Evolutionary conservation across 2,888 invertebrate genomes (phyloP).

Genomic region (Drosophila emarginata): DNA sequence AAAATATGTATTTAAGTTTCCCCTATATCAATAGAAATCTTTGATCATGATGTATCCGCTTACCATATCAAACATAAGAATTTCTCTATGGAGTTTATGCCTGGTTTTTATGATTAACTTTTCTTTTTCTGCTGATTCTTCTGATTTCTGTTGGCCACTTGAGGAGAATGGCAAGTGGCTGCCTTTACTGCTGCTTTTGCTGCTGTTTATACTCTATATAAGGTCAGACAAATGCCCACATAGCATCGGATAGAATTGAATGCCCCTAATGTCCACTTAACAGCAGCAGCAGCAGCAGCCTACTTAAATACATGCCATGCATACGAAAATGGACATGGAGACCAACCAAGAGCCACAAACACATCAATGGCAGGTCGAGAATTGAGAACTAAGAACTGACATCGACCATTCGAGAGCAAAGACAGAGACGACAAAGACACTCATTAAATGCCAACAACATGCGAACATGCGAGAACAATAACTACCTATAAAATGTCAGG

Average conservation of each 20-base stretch:
- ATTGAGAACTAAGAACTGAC: neutral
- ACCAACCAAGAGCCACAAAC: constrained; percentile 18
- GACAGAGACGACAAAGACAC: constrained; percentile 34
- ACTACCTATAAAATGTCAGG: neutral
- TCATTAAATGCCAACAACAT: constrained; percentile 52
- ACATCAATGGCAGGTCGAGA: constrained; percentile 50
- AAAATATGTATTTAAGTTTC: neutral
- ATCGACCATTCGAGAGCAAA: constrained; percentile 19
- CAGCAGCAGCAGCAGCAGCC: constrained; percentile 52
- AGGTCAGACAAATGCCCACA: constrained; percentile 63
- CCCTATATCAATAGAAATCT: neutral
- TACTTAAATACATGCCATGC: constrained; percentile 74
- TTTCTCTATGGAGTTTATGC: neutral
- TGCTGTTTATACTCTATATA: constrained; percentile 55
- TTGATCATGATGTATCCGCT: neutral
- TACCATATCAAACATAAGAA: neutral
- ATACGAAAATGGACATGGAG: constrained; percentile 56
- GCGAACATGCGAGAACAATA: constrained; percentile 25
- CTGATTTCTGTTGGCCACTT: constrained; percentile 25
- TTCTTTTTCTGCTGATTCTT: constrained; percentile 7
- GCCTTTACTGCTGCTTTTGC: constrained; percentile 38
- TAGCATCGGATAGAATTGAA: constrained; percentile 43
- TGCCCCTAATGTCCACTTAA: constrained; percentile 76
- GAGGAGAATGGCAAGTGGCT: constrained; percentile 53
- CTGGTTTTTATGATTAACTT: constrained; percentile 3